phyloP scores from a whole-genome alignment of 2,888 invertebrate species.

The Nomada ferruginata region DNA sequence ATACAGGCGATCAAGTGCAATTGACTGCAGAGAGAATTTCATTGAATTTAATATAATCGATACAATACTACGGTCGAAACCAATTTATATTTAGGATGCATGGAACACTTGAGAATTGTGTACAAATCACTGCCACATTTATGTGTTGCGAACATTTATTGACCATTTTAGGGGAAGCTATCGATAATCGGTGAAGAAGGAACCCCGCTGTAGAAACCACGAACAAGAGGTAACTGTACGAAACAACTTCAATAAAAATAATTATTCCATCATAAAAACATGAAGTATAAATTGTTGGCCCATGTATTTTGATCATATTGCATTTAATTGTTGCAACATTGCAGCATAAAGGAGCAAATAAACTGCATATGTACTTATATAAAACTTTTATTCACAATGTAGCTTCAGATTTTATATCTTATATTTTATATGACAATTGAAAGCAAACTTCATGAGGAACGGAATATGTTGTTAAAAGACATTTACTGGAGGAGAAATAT shows the following conservation, averaged over 20 bases:
- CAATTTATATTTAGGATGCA: too few species aligned
- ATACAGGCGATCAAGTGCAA: not conserved
- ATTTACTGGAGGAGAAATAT: not conserved
- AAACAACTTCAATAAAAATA: not conserved
- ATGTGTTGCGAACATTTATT: not conserved
- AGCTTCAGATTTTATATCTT: not conserved
- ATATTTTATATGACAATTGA: not conserved
- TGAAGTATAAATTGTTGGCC: too few species aligned
- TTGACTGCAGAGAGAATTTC: not conserved
- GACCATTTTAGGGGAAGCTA: not conserved
- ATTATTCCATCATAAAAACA: too few species aligned
- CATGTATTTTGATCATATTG: too few species aligned
- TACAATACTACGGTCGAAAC: not conserved
- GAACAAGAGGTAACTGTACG: not conserved
- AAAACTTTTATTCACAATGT: not conserved
- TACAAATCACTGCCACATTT: not conserved
- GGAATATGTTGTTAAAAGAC: not conserved
- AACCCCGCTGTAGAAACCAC: not conserved
- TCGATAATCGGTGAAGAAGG: slow-evolving; percentile 35
- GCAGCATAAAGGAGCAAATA: not conserved
- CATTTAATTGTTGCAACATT: not conserved
- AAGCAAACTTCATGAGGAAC: slow-evolving; percentile 39
- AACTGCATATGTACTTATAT: not conserved
- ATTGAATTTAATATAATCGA: not conserved
- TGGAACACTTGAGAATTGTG: not conserved